These are phyloP conservation scores for Drosophila mulleri DNA, from an alignment of 2,888 invertebrate genomes.

Conservation along the genomic window DNA sequence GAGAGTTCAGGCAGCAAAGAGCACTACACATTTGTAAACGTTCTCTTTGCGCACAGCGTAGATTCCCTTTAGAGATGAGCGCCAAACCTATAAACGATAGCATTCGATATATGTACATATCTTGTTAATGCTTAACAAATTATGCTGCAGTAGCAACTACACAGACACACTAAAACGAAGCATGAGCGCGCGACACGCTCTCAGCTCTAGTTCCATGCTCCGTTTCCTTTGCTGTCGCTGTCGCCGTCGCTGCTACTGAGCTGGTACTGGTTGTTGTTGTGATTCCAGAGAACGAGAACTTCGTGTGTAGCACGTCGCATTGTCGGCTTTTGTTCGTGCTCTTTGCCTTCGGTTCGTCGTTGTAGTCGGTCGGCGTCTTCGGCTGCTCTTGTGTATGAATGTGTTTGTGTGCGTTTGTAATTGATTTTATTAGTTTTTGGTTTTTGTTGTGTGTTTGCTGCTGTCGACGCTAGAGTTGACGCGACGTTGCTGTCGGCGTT, in stretches of 20 bases:
- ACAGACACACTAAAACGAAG: constrained; percentile 13
- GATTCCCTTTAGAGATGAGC: constrained; percentile 49
- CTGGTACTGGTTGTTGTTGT: constrained; percentile 28
- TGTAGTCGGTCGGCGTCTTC: constrained; percentile 34
- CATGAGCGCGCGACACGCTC: constrained; percentile 38
- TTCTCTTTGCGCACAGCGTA: constrained; percentile 48
- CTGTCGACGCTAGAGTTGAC: constrained; percentile 60
- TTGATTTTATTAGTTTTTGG: constrained; percentile 84
- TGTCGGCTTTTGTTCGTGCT: constrained; percentile 60
- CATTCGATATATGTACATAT: constrained; percentile 30
- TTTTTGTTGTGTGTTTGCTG: constrained; percentile 78
- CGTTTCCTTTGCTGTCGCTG: constrained; percentile 59
- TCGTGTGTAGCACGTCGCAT: constrained; percentile 56
- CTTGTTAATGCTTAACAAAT: constrained; percentile 14
- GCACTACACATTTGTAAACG: constrained; percentile 25
- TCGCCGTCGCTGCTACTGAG: constrained; percentile 7
- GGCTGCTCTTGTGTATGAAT: constrained; percentile 50
- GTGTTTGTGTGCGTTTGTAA: constrained; percentile 76
- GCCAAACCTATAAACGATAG: not conserved
- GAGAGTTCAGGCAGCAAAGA: constrained; percentile 39
- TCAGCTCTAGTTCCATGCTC: constrained; percentile 60
- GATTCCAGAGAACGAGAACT: constrained; percentile 60
- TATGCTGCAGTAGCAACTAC: constrained; percentile 14
- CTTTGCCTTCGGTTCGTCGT: constrained; percentile 45
- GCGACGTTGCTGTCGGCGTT: constrained; percentile 40